Conservation (phyloP, 2,113 vertebrate genomes). For the Corythornis vintsioides region DNA sequence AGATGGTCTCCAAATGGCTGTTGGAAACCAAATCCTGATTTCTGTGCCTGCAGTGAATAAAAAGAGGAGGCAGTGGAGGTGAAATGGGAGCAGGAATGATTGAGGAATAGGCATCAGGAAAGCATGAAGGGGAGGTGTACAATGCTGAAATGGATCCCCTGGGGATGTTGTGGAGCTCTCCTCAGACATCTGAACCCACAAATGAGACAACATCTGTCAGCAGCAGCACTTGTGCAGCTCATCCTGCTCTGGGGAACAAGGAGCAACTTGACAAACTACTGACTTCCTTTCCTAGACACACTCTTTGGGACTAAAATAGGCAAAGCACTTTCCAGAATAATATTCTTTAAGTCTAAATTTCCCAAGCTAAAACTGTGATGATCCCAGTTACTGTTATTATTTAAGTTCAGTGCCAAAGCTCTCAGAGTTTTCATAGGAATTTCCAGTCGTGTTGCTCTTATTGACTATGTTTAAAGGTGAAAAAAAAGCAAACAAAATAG, state of each 20-base stretch:
- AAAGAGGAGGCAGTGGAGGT: not conserved
- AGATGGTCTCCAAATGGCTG: not conserved
- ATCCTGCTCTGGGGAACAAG: not conserved
- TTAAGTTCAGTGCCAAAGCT: not conserved
- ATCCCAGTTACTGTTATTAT: not conserved
- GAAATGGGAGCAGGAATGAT: not conserved
- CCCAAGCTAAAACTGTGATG: not conserved
- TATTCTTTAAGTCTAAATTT: not conserved
- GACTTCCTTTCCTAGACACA: not conserved
- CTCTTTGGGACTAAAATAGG: not conserved
- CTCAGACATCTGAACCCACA: not conserved
- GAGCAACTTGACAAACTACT: not conserved
- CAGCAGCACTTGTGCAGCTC: not conserved
- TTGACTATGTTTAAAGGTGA: not conserved
- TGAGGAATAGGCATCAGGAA: not conserved
- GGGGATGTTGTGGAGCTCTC: not conserved
- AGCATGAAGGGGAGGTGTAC: not conserved
- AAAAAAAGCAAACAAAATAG: not conserved
- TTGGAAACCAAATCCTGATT: not conserved
- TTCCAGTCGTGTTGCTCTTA: not conserved
- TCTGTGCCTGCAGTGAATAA: not conserved
- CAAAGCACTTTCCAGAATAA: not conserved
- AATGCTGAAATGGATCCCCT: not conserved
- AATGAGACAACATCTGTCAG: conserved; percentile 6
- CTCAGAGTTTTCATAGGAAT: not conserved